Conservation (phyloP, 2,888 invertebrate genomes). For the Ctena decussata region DNA sequence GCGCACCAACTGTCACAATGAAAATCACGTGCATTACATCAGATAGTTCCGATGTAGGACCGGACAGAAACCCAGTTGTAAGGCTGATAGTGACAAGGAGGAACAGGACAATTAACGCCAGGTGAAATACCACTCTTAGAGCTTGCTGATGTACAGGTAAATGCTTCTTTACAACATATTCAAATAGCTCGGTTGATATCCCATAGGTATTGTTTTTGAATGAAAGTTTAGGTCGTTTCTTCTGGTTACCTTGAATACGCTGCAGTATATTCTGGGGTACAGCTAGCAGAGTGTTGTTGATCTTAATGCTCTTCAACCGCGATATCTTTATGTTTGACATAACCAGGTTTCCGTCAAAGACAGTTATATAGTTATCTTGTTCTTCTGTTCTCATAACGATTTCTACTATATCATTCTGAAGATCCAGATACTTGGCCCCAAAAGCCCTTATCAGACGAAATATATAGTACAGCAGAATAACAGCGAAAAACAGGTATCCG, state of each 20-base stretch:
- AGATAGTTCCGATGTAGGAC: constrained; percentile 18
- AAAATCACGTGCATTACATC: constrained; percentile 60
- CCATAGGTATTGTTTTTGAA: constrained; percentile 27
- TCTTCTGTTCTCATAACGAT: constrained; percentile 2
- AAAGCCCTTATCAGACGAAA: constrained; percentile 16
- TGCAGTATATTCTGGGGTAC: background rate
- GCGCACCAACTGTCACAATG: constrained; percentile 42
- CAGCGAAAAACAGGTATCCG: constrained; percentile 49
- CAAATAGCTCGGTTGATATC: constrained; percentile 34
- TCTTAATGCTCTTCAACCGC: background rate
- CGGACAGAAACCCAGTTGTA: background rate
- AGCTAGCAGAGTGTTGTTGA: background rate
- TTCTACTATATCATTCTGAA: constrained; percentile 44
- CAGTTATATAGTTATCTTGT: background rate
- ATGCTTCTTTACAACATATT: constrained; percentile 14
- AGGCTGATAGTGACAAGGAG: constrained; percentile 15
- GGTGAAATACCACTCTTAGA: constrained; percentile 11
- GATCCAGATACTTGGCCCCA: constrained; percentile 34
- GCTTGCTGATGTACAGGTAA: constrained; percentile 40
- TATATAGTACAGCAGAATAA: constrained; percentile 36
- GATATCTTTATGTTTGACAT: background rate
- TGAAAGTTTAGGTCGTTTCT: background rate
- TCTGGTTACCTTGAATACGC: background rate
- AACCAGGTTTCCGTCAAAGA: constrained; percentile 18
- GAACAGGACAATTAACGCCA: constrained; percentile 14